Percentiles rank a stretch among this genome's conserved stretches.
Evolutionary conservation across 2,797 vertebrate species (phyloP).

Genomic region (Zenarchopterus dispar): DNA sequence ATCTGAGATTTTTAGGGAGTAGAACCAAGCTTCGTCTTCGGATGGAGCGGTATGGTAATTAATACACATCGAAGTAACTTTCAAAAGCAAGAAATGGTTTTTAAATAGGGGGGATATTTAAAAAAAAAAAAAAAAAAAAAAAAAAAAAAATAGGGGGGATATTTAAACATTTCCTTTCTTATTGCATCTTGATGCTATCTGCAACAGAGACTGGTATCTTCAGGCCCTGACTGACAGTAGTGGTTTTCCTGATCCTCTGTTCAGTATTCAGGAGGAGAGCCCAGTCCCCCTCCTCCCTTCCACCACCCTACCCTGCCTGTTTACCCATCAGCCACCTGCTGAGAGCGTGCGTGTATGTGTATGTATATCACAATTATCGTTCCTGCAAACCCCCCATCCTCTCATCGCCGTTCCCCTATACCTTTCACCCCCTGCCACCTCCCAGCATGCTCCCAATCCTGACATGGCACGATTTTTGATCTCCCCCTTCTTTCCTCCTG

Average conservation of each 20-base stretch:
- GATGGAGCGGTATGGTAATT: too few species aligned
- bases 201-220: conserved; percentile 56
- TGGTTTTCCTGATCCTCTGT: conserved; percentile 74
- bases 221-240: conserved; percentile 64
- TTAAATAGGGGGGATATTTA: conserved; percentile 20
- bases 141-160: conserved; percentile 13
- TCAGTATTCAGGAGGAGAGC: conserved; percentile 79
- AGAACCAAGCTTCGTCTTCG: too few species aligned
- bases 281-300: conserved; percentile 57
- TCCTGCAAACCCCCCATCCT: conserved; percentile 58
- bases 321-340: conserved; percentile 78
- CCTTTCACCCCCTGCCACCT: conserved; percentile 33
- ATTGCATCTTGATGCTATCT: conserved; percentile 57
- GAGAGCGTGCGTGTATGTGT: conserved; percentile 71
- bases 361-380: conserved; percentile 80
- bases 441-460: conserved; percentile 79
- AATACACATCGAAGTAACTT: too few species aligned
- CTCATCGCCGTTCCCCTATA: conserved; percentile 46
- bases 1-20: too few species aligned
- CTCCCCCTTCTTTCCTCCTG: conserved; percentile 69
- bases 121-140: too few species aligned
- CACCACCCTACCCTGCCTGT: conserved; percentile 70
- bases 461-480: conserved; percentile 81
- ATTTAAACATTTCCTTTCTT: conserved; percentile 45
- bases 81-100: neutral